Percentiles rank a stretch among this genome's conserved stretches.
These are phyloP conservation scores for Thalassoma bifasciatum DNA, from an alignment of 2,113 vertebrate species.

Conservation along the genomic window DNA sequence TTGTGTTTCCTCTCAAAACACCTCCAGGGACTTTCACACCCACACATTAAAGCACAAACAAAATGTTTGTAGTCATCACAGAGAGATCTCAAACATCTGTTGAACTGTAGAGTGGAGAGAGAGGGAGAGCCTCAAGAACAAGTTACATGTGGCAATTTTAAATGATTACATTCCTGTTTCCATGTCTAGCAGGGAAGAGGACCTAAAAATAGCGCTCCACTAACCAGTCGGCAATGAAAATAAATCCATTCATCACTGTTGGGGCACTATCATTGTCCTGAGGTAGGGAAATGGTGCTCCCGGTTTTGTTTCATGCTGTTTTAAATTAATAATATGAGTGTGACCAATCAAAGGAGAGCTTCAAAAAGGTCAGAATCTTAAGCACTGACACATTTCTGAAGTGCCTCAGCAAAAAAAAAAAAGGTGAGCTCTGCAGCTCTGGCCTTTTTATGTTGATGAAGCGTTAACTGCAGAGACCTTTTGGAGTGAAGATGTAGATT, in stretches of 20 bases:
- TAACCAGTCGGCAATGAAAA: conserved; percentile 56
- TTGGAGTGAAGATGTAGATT: conserved; percentile 28
- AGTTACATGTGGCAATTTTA: conserved; percentile 47
- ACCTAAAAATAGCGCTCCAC: conserved; percentile 70
- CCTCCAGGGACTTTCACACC: conserved; percentile 44
- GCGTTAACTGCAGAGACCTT: conserved; percentile 23
- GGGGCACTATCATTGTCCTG: conserved; percentile 53
- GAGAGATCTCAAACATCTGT: conserved; percentile 39
- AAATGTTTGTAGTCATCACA: conserved; percentile 27
- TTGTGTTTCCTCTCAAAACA: conserved; percentile 30
- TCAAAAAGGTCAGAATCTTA: conserved; percentile 71
- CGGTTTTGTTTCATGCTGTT: conserved; percentile 34
- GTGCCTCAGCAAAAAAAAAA: conserved; percentile 30
- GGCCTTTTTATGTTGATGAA: conserved; percentile 53
- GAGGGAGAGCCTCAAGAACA: conserved; percentile 37
- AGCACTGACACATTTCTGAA: conserved; percentile 49
- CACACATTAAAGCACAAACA: conserved; percentile 18
- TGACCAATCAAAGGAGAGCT: conserved; percentile 57
- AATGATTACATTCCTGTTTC: conserved; percentile 62
- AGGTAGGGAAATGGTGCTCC: conserved; percentile 33
- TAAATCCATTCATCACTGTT: conserved; percentile 68
- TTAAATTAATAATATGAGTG: conserved; percentile 63
- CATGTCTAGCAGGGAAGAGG: conserved; percentile 64
- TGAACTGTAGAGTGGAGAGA: conserved; percentile 16
- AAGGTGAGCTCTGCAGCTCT: conserved; percentile 33